phyloP scores from a whole-genome alignment of 2,113 vertebrate genomes.

The Xiphias gladius region DNA sequence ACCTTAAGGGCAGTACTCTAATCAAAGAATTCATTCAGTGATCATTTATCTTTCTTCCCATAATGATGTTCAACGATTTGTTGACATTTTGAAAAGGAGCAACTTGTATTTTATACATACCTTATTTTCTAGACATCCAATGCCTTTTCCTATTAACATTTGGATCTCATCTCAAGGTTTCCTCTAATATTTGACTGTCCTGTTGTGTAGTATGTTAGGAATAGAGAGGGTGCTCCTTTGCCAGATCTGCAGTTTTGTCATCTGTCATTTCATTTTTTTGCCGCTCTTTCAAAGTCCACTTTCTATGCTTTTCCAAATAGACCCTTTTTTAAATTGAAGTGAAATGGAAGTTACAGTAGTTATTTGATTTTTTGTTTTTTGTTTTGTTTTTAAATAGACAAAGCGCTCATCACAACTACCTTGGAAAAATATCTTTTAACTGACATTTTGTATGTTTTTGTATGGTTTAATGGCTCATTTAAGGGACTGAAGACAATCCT shows the following conservation, averaged over 20 bases:
- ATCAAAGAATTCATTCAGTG: not conserved
- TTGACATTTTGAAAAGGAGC: not conserved
- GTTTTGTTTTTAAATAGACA: not conserved
- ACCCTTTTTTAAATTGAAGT: not conserved
- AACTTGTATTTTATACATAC: not conserved
- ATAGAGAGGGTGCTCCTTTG: not conserved
- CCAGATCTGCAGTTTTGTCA: too few species aligned
- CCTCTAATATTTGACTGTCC: not conserved
- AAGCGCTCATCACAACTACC: not conserved
- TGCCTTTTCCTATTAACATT: not conserved
- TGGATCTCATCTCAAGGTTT: conserved; percentile 6
- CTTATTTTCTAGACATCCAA: not conserved
- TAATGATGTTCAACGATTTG: not conserved
- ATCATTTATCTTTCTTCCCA: not conserved
- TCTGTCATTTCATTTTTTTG: not conserved
- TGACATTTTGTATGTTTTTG: not conserved
- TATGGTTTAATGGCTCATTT: conserved; percentile 1
- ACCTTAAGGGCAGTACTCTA: not conserved
- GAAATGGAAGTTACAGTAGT: not conserved
- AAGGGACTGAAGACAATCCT: not conserved
- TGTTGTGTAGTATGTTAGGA: not conserved
- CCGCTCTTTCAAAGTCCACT: not conserved
- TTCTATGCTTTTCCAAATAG: not conserved
- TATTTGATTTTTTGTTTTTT: too few species aligned
- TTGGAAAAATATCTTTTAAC: not conserved